Evolutionary conservation across 2,797 vertebrate genomes (phyloP), one percentile per base, ranked within the genome.

Genomic region (Squalus acanthias): DNA sequence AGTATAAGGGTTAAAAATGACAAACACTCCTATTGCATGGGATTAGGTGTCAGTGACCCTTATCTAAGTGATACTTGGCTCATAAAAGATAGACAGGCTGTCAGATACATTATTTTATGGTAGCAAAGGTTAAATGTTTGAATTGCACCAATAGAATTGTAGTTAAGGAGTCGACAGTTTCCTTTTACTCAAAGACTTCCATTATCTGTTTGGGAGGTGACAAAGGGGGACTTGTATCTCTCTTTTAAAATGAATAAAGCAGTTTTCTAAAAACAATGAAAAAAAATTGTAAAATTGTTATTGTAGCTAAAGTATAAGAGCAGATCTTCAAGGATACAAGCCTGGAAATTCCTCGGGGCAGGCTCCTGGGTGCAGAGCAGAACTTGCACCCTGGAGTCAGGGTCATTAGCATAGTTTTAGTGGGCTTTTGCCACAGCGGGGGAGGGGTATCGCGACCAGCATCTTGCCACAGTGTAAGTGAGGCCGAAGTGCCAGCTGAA

Each of bases 101-200:
- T 46, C 65, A 95, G 17, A 46, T 95, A 70, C 22, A 24, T 22
- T 50, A 95, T 70, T 39, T 69, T 69, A 95, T 67, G 92, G 92
- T 70, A 69, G 24, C 24, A 29, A 95, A 95, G 65, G 92, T 70
- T n/a, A 94, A 94, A 39, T 94, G n/a, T 46, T 94, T 94, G 67
- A 69, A 70, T 39, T 95, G 24, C 15, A 46, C 1, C 39, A 69
- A 65, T 39, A 94, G 39, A 94, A 69, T 39, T 67, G 20, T 69
- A 69, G 39, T 69, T 95, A 13, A 70, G 67, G 39, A 70, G 39
- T 39, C 39, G 50, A 57, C 87, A 26, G 33, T 57, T 76, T n/a
- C 12, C n/a, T n/a, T n/a, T 76, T n/a, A n/a, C 33, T 76, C 74
- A 76, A n/a, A 76, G 29, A 3, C 57, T 89, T 22, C n/a, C 67